Evolutionary conservation across 2,113 vertebrate species (phyloP).

Genomic region (Tenrec ecaudatus): DNA sequence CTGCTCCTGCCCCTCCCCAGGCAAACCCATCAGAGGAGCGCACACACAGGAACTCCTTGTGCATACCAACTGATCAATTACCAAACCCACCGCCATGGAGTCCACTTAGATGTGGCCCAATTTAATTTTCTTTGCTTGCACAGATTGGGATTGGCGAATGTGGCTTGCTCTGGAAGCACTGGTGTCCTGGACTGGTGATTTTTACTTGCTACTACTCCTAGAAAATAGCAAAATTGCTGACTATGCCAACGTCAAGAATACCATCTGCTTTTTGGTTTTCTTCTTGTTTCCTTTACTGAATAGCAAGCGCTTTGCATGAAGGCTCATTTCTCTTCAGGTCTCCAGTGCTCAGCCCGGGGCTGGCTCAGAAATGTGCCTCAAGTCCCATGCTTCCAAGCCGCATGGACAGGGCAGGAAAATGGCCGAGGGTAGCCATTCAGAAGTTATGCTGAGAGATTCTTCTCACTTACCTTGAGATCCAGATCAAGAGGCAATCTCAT

Average conservation of each 20-base stretch:
- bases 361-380: too few species aligned
- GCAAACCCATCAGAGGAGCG: not conserved
- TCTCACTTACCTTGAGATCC: slow-evolving; percentile 18
- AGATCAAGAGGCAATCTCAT: slow-evolving; percentile 4
- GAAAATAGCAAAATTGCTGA: not conserved
- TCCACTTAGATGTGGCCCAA: not conserved
- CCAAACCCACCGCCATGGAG: too few species aligned
- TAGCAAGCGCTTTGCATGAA: not conserved
- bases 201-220: not conserved
- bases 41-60: slow-evolving; percentile 1
- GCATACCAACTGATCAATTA: not conserved
- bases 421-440: too few species aligned
- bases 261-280: not conserved
- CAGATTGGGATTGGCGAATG: not conserved
- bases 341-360: too few species aligned
- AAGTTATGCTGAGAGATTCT: too few species aligned
- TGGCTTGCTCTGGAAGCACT: slow-evolving; percentile 8
- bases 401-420: too few species aligned
- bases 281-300: not conserved
- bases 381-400: too few species aligned
- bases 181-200: not conserved
- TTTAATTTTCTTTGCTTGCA: slow-evolving; percentile 2
- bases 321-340: not conserved
- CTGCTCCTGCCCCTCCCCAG: slow-evolving; percentile 9
- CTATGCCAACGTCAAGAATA: not conserved